Conservation (phyloP, 2,113 vertebrate species). For the Tragelaphus strepsiceros region DNA sequence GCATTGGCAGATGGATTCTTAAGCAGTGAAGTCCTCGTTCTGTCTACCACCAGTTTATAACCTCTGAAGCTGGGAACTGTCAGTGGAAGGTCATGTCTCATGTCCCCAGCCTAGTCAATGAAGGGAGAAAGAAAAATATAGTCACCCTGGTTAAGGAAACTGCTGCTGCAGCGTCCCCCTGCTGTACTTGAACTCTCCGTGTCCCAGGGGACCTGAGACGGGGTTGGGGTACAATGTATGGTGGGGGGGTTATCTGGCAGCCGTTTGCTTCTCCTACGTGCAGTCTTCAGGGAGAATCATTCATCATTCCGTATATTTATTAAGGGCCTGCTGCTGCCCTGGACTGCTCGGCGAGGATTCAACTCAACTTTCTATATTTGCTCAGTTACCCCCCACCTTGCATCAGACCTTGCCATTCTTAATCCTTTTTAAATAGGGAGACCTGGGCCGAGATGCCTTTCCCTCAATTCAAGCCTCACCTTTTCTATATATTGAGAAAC, state of each 20-base stretch:
- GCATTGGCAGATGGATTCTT: neutral
- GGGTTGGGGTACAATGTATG: neutral
- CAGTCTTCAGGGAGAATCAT: neutral
- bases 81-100: neutral
- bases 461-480: neutral
- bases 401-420: neutral
- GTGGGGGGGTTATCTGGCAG: neutral
- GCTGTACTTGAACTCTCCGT: neutral
- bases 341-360: neutral
- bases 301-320: neutral
- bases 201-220: fast-evolving
- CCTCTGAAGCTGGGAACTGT: neutral
- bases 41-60: neutral
- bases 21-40: neutral
- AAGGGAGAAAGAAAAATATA: neutral
- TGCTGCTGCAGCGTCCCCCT: neutral
- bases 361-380: neutral
- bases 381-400: neutral
- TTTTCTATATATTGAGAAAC: neutral
- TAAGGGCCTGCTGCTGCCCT: neutral
- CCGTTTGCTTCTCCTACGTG: neutral
- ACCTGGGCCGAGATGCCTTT: neutral
- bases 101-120: neutral
- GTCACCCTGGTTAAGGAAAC: neutral
- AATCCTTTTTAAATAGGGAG: neutral